Evolutionary conservation across 2,113 vertebrate genomes (phyloP).

Genomic region (Istiophorus platypterus): DNA sequence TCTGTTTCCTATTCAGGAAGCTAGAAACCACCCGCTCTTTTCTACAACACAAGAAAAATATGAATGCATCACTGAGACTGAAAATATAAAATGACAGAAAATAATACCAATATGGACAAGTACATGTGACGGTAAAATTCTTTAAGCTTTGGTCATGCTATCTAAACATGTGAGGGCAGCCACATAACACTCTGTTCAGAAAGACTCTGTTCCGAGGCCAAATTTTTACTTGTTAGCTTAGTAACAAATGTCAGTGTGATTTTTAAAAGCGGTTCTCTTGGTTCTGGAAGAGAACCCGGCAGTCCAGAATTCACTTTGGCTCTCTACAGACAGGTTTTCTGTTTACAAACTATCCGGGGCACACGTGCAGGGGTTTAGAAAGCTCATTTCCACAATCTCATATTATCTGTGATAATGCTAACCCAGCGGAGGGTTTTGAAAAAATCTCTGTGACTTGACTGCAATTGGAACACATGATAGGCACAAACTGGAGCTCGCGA

Average conservation of each 20-base stretch:
- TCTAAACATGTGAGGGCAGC: neutral
- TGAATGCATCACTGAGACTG: neutral
- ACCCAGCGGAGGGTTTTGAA: neutral
- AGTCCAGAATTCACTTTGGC: too few species aligned
- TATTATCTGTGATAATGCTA: neutral
- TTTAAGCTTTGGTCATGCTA: too few species aligned
- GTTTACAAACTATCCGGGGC: neutral
- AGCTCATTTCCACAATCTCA: neutral
- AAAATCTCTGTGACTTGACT: too few species aligned
- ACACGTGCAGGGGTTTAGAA: neutral
- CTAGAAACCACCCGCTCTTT: too few species aligned
- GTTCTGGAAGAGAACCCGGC: neutral
- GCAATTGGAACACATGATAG: neutral
- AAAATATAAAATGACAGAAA: neutral
- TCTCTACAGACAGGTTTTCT: neutral
- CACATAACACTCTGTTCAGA: too few species aligned
- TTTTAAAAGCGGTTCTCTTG: neutral
- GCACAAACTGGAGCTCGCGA: too few species aligned
- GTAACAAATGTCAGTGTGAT: neutral
- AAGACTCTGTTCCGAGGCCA: too few species aligned
- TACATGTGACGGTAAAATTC: neutral
- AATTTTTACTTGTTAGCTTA: too few species aligned
- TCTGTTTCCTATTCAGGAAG: neutral
- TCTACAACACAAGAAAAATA: too few species aligned
- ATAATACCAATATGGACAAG: neutral